Evolutionary conservation across 2,113 vertebrate genomes (phyloP).

Genomic region (Tychaedon coryphoeus): DNA sequence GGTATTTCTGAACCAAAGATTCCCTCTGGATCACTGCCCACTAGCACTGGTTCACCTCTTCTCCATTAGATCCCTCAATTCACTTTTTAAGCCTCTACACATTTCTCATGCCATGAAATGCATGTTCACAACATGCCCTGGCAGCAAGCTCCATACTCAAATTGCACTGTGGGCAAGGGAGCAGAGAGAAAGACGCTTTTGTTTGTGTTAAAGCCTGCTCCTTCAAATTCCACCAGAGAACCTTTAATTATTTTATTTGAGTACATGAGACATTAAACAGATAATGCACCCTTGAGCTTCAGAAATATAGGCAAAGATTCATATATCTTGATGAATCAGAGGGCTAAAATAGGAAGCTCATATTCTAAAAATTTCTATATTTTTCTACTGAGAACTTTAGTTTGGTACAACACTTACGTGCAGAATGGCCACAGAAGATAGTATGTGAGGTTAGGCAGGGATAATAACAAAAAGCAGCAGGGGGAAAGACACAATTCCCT

Average conservation of each 20-base stretch:
- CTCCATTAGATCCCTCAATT: not conserved
- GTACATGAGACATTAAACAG: not conserved
- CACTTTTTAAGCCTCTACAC: not conserved
- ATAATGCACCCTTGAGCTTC: not conserved
- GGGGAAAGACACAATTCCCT: not conserved
- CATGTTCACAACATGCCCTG: accelerated
- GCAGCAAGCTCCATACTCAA: not conserved
- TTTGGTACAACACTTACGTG: not conserved
- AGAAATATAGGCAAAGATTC: not conserved
- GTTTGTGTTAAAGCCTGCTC: not conserved
- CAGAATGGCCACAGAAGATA: not conserved
- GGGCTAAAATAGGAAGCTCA: not conserved
- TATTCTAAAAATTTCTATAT: not conserved
- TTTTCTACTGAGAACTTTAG: not conserved
- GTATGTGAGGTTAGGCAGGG: not conserved
- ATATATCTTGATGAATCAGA: not conserved
- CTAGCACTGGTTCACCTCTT: not conserved
- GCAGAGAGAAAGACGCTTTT: not conserved
- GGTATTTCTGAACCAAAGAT: not conserved
- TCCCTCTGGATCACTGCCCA: not conserved
- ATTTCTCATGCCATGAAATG: not conserved
- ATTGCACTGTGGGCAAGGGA: not conserved
- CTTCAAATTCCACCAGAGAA: not conserved
- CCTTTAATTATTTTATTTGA: not conserved
- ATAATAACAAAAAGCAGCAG: not conserved